Percentiles rank a stretch among this genome's conserved stretches.
These are phyloP conservation scores for Upupa epops DNA, from an alignment of 2,113 vertebrate species.

Conservation along the genomic window DNA sequence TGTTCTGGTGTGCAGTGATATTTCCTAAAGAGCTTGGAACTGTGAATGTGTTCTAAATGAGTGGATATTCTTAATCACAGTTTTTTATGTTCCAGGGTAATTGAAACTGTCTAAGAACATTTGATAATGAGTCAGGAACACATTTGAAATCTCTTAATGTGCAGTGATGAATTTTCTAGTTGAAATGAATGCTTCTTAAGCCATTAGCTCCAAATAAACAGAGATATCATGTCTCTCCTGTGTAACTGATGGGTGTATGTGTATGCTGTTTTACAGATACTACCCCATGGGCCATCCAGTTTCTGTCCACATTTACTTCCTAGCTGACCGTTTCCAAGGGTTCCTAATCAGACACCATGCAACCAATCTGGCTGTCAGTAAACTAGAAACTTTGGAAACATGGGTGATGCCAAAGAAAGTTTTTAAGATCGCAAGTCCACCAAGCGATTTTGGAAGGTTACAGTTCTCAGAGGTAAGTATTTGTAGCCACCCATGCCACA, in stretches of 20 bases:
- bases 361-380: slow-evolving; percentile 94
- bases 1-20: not conserved
- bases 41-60: not conserved
- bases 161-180: not conserved
- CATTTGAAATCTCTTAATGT: not conserved
- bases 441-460: slow-evolving; percentile 87
- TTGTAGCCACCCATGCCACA: rapidly evolving
- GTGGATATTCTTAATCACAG: not conserved
- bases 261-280: slow-evolving; percentile 80
- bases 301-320: slow-evolving; percentile 95
- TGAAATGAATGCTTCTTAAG: not conserved
- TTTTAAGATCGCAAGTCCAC: slow-evolving; percentile 87
- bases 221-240: not conserved
- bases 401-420: slow-evolving; percentile 95
- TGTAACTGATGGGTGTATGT: not conserved
- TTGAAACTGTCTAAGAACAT: not conserved
- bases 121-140: slow-evolving; percentile 4
- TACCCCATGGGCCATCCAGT: slow-evolving; percentile 93
- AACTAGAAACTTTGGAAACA: slow-evolving; percentile 94
- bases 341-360: slow-evolving; percentile 93
- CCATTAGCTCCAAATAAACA: not conserved
- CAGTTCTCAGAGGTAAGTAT: slow-evolving; percentile 91
- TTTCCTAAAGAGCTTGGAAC: not conserved
- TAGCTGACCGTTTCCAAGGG: slow-evolving; percentile 95
- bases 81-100: not conserved